Conservation (phyloP, 2,113 vertebrate species). For the Melanocharis versteri region DNA sequence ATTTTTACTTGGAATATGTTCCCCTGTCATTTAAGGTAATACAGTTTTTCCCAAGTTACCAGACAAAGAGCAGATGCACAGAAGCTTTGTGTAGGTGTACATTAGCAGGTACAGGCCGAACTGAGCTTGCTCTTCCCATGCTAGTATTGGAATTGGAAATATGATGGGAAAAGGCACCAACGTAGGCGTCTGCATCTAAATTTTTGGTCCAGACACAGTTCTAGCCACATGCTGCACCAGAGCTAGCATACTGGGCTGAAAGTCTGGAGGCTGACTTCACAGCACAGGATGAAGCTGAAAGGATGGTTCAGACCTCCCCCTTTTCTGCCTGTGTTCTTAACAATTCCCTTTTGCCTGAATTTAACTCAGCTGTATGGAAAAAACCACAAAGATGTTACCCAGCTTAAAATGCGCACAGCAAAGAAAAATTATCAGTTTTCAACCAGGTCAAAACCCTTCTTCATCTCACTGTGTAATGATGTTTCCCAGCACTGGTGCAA, state of each 20-base stretch:
- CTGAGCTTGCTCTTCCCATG: background rate
- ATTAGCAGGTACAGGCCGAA: constrained; percentile 57
- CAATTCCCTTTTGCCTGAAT: background rate
- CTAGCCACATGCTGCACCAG: background rate
- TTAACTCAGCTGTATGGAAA: background rate
- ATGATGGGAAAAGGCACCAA: background rate
- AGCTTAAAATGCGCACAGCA: background rate
- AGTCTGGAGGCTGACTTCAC: background rate
- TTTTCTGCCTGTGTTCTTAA: background rate
- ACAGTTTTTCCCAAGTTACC: background rate
- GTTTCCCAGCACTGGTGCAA: background rate
- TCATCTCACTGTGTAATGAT: background rate
- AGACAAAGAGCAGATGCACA: constrained; percentile 62
- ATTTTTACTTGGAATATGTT: background rate
- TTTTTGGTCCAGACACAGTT: constrained; percentile 12
- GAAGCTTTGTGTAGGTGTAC: constrained; percentile 45
- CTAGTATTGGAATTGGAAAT: constrained; percentile 7
- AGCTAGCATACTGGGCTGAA: background rate
- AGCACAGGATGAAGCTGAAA: background rate
- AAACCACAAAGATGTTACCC: background rate
- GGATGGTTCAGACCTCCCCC: background rate
- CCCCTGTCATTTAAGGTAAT: constrained; percentile 16
- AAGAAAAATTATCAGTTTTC: background rate
- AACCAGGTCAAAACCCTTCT: background rate
- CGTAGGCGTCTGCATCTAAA: background rate